Base-by-base conservation (phyloP, 2,113 vertebrate species). In the Paradoxurus hermaphroditus region DNA sequence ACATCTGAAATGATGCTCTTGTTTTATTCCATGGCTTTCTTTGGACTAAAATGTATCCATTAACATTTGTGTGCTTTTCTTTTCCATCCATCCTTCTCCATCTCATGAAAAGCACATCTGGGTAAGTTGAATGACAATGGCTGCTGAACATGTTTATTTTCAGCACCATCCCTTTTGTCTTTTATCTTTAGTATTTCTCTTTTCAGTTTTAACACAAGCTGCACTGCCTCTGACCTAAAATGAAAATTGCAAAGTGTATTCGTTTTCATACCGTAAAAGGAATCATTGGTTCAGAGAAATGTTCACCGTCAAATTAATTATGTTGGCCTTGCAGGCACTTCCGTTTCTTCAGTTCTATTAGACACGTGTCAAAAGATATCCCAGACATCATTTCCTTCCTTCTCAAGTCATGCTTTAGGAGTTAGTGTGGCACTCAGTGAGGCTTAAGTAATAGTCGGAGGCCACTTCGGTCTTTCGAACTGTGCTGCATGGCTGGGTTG, bases 21-120 rank as follows among this genome's bases (percentile, higher is more conserved):
- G 94, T 98, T 99, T 98, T 98, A 97, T 97, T 93, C 98, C 98
- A 97, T 94, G 98, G 59, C 70, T 97, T 98, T 98, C 98, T 93
- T 98, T 98, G 94, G 77, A 98, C 95, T 98, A 95, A 65, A 98
- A 97, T 98, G 98, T 99, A 98, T 98, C 99, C 99, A 99, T 99
- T 99, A 99, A 99, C 99, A 99, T 99, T 97, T 99, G 98, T 99
- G 99, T 99, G 99, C 99, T 99, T 99, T 99, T 99, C 98, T 99
- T 99, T 99, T 99, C 98, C 99, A 99, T 99, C 98, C 98, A 97
- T 99, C 99, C 99, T 98, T 99, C 99, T 99, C 96, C 99, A 99
- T 99, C 99, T 99, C 99, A 99, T 99, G 99, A 99, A 99, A 99
- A 99, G 99, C 99, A 98, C 98, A 98, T 97, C 98, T 94, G 99